Evolutionary conservation across 2,888 invertebrate species (phyloP), one percentile per base, ranked within the genome.

Genomic region (Drosophila yooni): DNA sequence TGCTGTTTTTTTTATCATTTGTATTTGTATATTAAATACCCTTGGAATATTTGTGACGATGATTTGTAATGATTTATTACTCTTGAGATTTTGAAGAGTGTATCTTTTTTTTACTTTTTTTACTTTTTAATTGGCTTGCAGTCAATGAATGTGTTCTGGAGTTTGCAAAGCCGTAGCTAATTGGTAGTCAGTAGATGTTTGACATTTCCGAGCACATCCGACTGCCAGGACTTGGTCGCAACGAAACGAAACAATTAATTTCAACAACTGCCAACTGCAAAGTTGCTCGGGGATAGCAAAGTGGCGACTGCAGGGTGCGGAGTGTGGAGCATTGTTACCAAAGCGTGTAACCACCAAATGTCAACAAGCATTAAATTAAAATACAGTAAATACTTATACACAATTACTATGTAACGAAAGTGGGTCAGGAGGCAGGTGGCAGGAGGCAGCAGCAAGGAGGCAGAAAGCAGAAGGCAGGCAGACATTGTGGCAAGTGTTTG

Each of bases 291-390:
- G 64, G 38, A 51, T 51, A 52, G 13, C n/a, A 18, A 33, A 51
- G 51, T n/a, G 6, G 3, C 1, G 27, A 33, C 46, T 40, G 25
- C n/a, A 6, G 11, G 25, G 5, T 29, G 34, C 1, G 61, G 21
- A 34, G 33, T 21, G 43, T n/a, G 60, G 58, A 54, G 61, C 71
- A 68, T 68, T 75, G 69, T 71, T 71, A 64, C 69, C 51, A 27
- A 71, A 70, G 79, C 77, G 69, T 83, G 76, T 71, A 74, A 58
- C 58, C 66, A 67, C 74, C 75, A 70, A 82, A 80, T 76, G 78
- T 84, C 83, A 84, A 84, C 81, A 84, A 70, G 81, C 76, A 83
- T 84, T 84, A 76, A 82, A 84, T 83, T 84, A 79, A 81, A 82
- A 82, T 81, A 67, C 74, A 70, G 64, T 79, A 73, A 78, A 78